Evolutionary conservation across 2,797 vertebrate species (phyloP), one percentile per base, ranked within the genome.

Genomic region (Lindbergichthys nudifrons): DNA sequence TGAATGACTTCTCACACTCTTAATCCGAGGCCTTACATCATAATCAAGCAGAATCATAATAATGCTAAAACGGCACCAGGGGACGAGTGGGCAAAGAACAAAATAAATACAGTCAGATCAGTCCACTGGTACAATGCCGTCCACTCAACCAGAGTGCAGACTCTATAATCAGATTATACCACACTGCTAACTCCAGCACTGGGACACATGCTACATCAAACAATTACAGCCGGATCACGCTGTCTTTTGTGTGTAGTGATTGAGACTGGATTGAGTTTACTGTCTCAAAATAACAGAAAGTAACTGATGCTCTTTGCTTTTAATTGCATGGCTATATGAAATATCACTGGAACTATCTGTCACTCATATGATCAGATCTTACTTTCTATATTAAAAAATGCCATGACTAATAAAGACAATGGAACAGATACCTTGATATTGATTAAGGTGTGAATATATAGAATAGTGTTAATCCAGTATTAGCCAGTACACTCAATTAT

Each of bases 111-210:
- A 76, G 48, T 59, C 62, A 63, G 53, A 78, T 78, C 67, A 50
- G 65, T 69, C 47, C 39, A 18, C 45, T 12, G 57, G 23, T 26
- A 79, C 56, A 81, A 61, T 65, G 70, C 21, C 6, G 46, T 75
- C 56, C 52, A 61, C 70, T 87, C 60, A 65, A 26, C 68, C 71
- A 63, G 41, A 52, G 48, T 46, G 52, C 9, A 16, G 19, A 41
- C 41, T 18, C 39, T 18, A 26, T 73, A 65, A 84, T 82, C 76
- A 68, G 70, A 82, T 76, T 75, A 81, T 65, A 72, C n/a, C 72
- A 67, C 66, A 45, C 41, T 11, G 68, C 46, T 62, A 66, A 74
- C 65, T 9, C 72, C 45, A 57, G 59, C 50, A 47, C 48, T 26
- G 56, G 51, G 30, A 47, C 61, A 72, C 64, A 50, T 19, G 36